These are phyloP conservation scores for Pelochelys cantorii DNA, from an alignment of 2,797 vertebrate genomes.

Conservation along the genomic window DNA sequence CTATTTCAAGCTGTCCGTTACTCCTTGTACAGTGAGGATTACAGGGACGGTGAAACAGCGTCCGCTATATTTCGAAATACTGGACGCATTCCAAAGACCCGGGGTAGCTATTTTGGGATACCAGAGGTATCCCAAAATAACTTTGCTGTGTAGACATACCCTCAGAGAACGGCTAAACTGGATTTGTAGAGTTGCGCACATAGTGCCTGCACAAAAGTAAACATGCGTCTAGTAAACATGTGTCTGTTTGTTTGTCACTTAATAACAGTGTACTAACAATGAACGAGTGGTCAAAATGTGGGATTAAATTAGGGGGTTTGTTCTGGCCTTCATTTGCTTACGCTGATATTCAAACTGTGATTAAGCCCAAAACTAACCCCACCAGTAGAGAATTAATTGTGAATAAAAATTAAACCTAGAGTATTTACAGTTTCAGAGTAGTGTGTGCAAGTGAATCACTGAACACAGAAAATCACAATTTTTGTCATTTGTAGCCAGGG, in stretches of 20 bases:
- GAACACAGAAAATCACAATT: background rate
- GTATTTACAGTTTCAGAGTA: background rate
- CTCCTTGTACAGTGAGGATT: no score
- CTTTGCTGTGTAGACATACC: no score
- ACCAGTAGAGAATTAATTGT: background rate
- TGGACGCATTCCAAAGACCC: no score
- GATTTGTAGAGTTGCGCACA: slow-evolving; percentile 47
- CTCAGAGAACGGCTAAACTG: background rate
- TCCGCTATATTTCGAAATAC: no score
- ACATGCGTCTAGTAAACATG: slow-evolving; percentile 34
- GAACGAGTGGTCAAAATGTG: background rate
- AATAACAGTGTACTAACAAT: background rate
- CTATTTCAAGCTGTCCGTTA: no score
- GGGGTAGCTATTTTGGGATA: no score
- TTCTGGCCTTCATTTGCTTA: no score
- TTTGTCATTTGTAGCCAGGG: background rate
- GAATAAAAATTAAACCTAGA: background rate
- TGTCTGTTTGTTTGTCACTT: slow-evolving; percentile 9
- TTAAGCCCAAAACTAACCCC: background rate
- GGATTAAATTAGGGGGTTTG: background rate
- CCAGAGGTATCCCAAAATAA: no score
- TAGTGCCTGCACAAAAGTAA: slow-evolving; percentile 60
- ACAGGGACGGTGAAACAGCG: no score
- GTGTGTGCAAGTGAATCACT: background rate
- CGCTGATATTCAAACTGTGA: background rate